phyloP scores from a whole-genome alignment of 2,797 vertebrate species.

The Orestias chungarensis region DNA sequence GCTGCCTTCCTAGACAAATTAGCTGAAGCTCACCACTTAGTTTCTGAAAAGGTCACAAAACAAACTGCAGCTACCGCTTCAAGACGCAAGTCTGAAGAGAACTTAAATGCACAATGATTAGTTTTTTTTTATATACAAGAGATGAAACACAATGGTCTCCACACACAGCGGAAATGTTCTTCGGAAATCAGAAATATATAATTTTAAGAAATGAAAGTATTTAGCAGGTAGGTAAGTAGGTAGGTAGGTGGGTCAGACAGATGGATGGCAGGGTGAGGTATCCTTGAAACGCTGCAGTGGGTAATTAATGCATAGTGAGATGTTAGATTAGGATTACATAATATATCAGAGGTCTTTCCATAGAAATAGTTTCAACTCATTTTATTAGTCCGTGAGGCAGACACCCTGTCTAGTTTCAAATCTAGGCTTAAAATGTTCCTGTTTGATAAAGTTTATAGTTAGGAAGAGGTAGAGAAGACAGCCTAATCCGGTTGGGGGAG shows the following conservation, averaged over 20 bases:
- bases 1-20: constrained; percentile 18
- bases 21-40: neutral
- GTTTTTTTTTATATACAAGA: too few species aligned
- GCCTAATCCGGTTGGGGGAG: too few species aligned
- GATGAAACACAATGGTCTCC: neutral
- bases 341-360: neutral
- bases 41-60: constrained; percentile 40
- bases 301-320: neutral
- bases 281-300: neutral
- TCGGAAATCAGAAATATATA: neutral
- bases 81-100: neutral
- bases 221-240: too few species aligned
- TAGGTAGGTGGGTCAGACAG: too few species aligned
- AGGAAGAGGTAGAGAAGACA: too few species aligned
- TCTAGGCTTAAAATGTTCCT: too few species aligned
- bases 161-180: neutral
- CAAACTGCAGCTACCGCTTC: neutral
- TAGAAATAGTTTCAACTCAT: neutral
- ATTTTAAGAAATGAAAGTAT: neutral
- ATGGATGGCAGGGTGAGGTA: neutral
- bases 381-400: neutral
- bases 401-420: too few species aligned
- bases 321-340: neutral
- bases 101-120: neutral
- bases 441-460: too few species aligned